Evolutionary conservation across 2,113 vertebrate genomes (phyloP).

Genomic region (Cyanistes caeruleus): DNA sequence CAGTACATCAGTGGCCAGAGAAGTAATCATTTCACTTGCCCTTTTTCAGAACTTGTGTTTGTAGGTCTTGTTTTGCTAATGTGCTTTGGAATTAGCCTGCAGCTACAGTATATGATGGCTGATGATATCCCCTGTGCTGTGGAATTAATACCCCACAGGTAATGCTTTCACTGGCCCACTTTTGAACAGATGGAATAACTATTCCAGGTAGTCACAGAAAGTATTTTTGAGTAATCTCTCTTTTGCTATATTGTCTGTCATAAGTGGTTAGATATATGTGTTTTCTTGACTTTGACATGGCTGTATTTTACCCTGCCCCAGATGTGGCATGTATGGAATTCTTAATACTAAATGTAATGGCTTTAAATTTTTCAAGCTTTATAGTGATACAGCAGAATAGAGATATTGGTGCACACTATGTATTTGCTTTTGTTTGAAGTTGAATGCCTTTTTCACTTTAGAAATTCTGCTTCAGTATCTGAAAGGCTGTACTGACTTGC

Average conservation of each 20-base stretch:
- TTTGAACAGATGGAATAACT: neutral
- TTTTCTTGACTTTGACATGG: neutral
- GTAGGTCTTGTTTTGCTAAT: neutral
- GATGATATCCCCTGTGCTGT: neutral
- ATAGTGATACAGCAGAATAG: neutral
- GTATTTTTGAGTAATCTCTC: neutral
- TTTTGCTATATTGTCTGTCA: neutral
- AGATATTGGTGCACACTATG: neutral
- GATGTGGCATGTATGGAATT: neutral
- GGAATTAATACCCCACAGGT: neutral
- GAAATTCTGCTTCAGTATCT: neutral
- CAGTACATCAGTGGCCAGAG: accelerated
- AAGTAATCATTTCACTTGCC: neutral
- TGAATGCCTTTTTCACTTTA: neutral
- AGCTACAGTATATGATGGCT: neutral
- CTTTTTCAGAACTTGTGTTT: neutral
- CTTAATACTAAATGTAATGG: neutral
- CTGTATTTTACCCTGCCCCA: neutral
- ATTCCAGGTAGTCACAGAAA: neutral
- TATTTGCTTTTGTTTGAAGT: neutral
- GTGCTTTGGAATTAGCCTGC: neutral
- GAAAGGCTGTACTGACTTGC: neutral
- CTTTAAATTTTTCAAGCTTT: neutral
- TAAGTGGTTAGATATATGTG: neutral
- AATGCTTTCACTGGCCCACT: neutral